Percentiles rank a stretch among this genome's conserved stretches.
These are phyloP conservation scores for Cynodonichthys magdalenae DNA, from an alignment of 2,797 vertebrate species.

Conservation along the genomic window DNA sequence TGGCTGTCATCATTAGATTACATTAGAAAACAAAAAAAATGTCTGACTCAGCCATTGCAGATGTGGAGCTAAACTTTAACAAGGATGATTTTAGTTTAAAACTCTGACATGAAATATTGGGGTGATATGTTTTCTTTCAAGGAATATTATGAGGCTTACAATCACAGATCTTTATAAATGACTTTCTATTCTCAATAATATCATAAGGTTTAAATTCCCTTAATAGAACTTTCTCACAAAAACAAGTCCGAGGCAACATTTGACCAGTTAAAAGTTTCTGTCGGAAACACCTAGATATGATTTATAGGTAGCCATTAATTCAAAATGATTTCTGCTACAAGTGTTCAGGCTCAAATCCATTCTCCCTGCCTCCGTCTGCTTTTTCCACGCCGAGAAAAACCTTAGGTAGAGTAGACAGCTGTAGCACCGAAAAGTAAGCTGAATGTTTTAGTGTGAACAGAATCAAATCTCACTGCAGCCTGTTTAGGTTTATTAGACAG, in stretches of 20 bases:
- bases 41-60: no score
- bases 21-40: no score
- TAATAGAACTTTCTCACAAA: slow-evolving; percentile 21
- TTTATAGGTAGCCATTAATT: slow-evolving; percentile 53
- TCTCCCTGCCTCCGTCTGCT: slow-evolving; percentile 17
- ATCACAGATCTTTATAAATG: slow-evolving; percentile 80
- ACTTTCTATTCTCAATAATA: slow-evolving; percentile 74
- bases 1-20: no score
- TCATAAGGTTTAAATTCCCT: slow-evolving; percentile 79
- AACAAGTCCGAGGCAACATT: slow-evolving; percentile 59
- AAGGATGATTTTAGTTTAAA: no score
- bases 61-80: no score
- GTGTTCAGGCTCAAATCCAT: slow-evolving; percentile 41
- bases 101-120: no score
- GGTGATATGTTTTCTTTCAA: background rate
- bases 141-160: slow-evolving; percentile 78
- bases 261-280: slow-evolving; percentile 34
- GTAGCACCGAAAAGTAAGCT: slow-evolving; percentile 65
- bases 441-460: slow-evolving; percentile 60
- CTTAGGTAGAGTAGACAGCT: slow-evolving; percentile 26
- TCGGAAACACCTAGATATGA: no score
- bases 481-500: slow-evolving; percentile 76
- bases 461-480: slow-evolving; percentile 59
- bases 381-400: slow-evolving; percentile 41
- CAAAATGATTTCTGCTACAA: slow-evolving; percentile 63